Conservation (phyloP, 2,888 invertebrate genomes). For the Caenorhabditis auriculariae region DNA sequence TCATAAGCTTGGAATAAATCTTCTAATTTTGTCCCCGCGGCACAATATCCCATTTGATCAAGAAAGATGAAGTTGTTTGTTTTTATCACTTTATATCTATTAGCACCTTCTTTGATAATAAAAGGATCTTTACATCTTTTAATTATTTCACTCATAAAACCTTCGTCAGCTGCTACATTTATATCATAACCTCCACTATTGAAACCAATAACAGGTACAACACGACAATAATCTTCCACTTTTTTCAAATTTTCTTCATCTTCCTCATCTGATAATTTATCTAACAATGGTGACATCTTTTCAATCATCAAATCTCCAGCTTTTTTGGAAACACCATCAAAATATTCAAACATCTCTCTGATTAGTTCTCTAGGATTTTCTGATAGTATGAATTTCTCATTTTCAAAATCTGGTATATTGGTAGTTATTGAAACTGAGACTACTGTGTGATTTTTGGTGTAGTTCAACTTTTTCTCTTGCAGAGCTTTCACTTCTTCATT, state of each 20-base stretch:
- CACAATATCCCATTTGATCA: conserved; percentile 19
- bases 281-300: conserved; percentile 15
- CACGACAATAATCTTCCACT: conserved; percentile 14
- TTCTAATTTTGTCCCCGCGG: conserved; percentile 15
- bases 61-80: conserved; percentile 15
- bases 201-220: conserved; percentile 16
- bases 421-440: conserved; percentile 16
- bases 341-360: conserved; percentile 16
- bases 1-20: conserved; percentile 19
- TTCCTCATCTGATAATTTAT: conserved; percentile 3
- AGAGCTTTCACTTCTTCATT: conserved; percentile 1
- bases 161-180: conserved; percentile 12
- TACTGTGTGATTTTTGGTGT: conserved; percentile 10
- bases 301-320: conserved; percentile 13
- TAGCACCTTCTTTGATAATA: conserved; percentile 21
- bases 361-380: conserved; percentile 13
- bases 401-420: conserved; percentile 14
- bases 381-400: conserved; percentile 11
- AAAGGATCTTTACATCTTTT: conserved; percentile 8
- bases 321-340: conserved; percentile 9
- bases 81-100: conserved; percentile 20
- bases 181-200: conserved; percentile 19
- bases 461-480: conserved; percentile 10
- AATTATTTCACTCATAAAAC: conserved; percentile 16
- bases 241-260: conserved; percentile 3